These are phyloP conservation scores for Syngnathus rostellatus DNA, from an alignment of 2,797 vertebrate species.

Conservation along the genomic window DNA sequence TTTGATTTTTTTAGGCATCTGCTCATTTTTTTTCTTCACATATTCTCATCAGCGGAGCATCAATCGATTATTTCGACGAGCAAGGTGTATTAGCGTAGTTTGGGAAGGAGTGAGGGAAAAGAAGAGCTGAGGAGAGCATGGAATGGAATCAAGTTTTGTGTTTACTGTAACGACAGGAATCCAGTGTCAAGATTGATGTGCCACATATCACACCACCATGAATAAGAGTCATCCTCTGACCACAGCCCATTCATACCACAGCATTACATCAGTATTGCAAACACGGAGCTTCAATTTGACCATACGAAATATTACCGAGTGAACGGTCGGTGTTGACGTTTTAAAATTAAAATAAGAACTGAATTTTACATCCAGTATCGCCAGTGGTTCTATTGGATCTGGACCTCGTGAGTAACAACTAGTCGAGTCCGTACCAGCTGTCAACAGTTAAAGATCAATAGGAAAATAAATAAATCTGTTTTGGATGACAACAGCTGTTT, in stretches of 20 bases:
- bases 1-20: too few species aligned
- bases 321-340: not conserved
- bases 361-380: not conserved
- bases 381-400: not conserved
- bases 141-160: constrained; percentile 1
- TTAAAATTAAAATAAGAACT: not conserved
- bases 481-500: not conserved
- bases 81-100: not conserved
- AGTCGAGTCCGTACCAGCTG: not conserved
- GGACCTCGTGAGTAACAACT: not conserved
- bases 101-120: not conserved
- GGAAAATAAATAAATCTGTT: not conserved
- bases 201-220: constrained; percentile 1
- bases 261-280: not conserved
- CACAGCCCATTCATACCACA: not conserved
- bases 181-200: constrained; percentile 2
- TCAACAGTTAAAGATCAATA: not conserved
- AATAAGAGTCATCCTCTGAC: not conserved
- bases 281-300: not conserved
- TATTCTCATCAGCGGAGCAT: too few species aligned
- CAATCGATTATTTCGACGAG: not conserved
- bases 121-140: not conserved
- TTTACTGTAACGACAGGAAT: constrained; percentile 2
- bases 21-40: too few species aligned
- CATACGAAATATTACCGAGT: not conserved